Conservation (phyloP, 2,888 invertebrate species). For the Campoplex capitator region DNA sequence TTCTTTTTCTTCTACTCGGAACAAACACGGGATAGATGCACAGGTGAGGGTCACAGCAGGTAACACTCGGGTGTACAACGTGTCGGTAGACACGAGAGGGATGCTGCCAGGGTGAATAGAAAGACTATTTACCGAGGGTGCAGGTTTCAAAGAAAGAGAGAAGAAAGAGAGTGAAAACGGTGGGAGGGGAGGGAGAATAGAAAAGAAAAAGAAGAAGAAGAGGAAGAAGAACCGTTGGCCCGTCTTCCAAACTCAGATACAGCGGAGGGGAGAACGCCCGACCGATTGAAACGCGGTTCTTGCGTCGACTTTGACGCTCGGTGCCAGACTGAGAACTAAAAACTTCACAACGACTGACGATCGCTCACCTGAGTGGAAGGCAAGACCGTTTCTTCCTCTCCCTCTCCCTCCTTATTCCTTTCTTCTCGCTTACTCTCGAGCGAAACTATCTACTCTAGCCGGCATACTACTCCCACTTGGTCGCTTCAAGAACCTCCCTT, state of each 20-base stretch:
- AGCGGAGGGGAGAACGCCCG: conserved; percentile 43
- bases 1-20: neutral
- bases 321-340: conserved; percentile 80
- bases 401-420: conserved; percentile 31
- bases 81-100: conserved; percentile 29
- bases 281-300: conserved; percentile 60
- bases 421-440: conserved; percentile 54
- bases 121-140: neutral
- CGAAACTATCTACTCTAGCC: conserved; percentile 22
- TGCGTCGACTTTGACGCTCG: conserved; percentile 77
- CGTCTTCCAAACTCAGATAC: conserved; percentile 23
- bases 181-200: conserved; percentile 14
- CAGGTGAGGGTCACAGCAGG: conserved; percentile 44
- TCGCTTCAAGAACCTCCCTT: conserved; percentile 49
- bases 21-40: conserved; percentile 25
- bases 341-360: conserved; percentile 65
- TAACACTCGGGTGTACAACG: conserved; percentile 18
- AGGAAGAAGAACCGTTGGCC: conserved; percentile 36
- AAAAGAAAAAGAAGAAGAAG: conserved; percentile 5
- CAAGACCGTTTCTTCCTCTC: conserved; percentile 66
- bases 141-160: conserved; percentile 11
- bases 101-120: conserved; percentile 18
- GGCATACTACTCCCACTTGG: conserved; percentile 62
- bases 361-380: conserved; percentile 69
- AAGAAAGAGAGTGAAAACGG: conserved; percentile 4